Conservation (phyloP, 1,140 invertebrate genomes). For the Drosophila auraria region DNA sequence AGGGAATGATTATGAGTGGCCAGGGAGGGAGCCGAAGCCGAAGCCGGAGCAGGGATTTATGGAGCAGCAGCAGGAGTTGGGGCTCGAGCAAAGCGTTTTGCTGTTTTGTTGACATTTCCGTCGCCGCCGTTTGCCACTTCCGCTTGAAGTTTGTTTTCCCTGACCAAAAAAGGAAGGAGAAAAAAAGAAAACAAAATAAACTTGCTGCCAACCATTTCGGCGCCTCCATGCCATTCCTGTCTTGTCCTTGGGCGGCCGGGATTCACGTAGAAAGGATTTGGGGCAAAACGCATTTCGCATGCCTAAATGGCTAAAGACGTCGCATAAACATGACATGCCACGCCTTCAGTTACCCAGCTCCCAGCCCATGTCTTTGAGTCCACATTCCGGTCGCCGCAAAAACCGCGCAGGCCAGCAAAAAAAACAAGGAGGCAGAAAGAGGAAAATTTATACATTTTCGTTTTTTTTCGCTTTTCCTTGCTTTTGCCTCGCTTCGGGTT, state of each 20-base stretch:
- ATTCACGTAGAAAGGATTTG: conserved; percentile 81
- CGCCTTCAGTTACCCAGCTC: conserved; percentile 49
- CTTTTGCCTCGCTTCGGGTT: conserved; percentile 65
- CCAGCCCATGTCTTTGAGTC: conserved; percentile 61
- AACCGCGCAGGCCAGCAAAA: conserved; percentile 51
- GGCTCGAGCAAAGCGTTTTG: conserved; percentile 37
- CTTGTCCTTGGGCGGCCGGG: conserved; percentile 56
- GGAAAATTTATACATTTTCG: conserved; percentile 49
- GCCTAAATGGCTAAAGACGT: conserved; percentile 83
- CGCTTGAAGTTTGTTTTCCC: conserved; percentile 67
- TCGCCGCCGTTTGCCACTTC: conserved; percentile 66
- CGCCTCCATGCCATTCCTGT: conserved; percentile 24
- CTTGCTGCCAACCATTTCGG: conserved; percentile 28
- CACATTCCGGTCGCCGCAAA: conserved; percentile 58
- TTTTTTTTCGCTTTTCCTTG: conserved; percentile 48
- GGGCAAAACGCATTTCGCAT: conserved; percentile 77
- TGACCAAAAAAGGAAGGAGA: conserved; percentile 10
- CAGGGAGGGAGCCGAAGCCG: conserved; percentile 12
- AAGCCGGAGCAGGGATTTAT: conserved; percentile 33
- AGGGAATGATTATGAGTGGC: conserved; percentile 76
- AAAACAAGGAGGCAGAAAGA: conserved; percentile 37
- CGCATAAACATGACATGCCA: conserved; percentile 77
- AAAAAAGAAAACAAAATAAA: conserved; percentile 1
- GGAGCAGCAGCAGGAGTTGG: conserved; percentile 10
- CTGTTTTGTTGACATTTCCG: conserved; percentile 82